Conservation (phyloP, 2,797 vertebrate genomes). For the Mallotus villosus region DNA sequence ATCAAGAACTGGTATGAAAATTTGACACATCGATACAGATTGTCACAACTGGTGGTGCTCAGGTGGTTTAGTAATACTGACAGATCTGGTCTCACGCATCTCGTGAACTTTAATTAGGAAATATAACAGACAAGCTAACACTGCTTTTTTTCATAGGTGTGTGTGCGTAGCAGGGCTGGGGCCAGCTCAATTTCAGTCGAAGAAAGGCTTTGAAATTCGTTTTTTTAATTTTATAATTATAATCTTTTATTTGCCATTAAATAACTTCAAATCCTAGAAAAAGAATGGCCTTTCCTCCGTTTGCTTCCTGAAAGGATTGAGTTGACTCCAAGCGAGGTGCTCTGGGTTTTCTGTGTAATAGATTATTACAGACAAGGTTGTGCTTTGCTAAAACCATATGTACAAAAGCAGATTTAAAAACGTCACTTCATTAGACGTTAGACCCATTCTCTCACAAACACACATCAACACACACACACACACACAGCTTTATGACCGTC, state of each 20-base stretch:
- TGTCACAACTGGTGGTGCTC: conserved; percentile 67
- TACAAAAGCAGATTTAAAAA: conserved; percentile 29
- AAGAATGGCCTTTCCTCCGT: background rate
- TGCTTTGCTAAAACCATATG: conserved; percentile 31
- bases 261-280: background rate
- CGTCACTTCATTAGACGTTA: conserved; percentile 52
- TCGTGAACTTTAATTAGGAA: conserved; percentile 5
- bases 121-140: conserved; percentile 28
- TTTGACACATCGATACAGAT: conserved; percentile 56
- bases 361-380: conserved; percentile 39
- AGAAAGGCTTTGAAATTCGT: conserved; percentile 1
- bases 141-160: conserved; percentile 39
- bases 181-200: background rate
- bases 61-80: conserved; percentile 63
- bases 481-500: conserved; percentile 4
- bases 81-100: conserved; percentile 17
- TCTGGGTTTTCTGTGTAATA: conserved; percentile 27
- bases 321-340: background rate
- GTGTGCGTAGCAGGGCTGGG: conserved; percentile 29
- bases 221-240: background rate
- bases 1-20: conserved; percentile 60
- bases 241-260: conserved; percentile 2
- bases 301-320: conserved; percentile 7
- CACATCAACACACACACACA: conserved; percentile 12
- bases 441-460: conserved; percentile 10